Percentiles rank a stretch among this genome's conserved stretches.
Evolutionary conservation across 2,888 invertebrate species (phyloP).

Genomic region (Rotaria magnacalcarata): DNA sequence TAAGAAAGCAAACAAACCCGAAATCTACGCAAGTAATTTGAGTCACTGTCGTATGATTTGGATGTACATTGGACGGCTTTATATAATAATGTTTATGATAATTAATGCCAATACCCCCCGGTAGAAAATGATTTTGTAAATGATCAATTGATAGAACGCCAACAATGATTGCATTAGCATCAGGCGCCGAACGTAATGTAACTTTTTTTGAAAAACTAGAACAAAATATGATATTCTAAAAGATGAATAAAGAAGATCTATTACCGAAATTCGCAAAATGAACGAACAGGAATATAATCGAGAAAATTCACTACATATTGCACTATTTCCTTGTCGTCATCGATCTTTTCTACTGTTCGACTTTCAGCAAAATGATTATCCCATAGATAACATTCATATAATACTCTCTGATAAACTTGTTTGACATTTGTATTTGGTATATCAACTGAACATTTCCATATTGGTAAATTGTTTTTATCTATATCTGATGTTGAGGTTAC

Average conservation of each 20-base stretch:
- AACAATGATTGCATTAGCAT: background rate
- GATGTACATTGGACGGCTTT: background rate
- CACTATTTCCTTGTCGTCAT: slow-evolving; percentile 3
- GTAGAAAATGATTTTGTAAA: slow-evolving; percentile 34
- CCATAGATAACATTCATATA: background rate
- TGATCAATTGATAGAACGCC: slow-evolving; percentile 15
- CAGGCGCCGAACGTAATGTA: background rate
- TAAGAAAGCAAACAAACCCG: background rate
- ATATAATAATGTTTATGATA: slow-evolving; percentile 30
- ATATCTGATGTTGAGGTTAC: background rate
- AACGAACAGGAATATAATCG: slow-evolving; percentile 28
- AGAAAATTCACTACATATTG: slow-evolving; percentile 27
- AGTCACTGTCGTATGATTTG: background rate
- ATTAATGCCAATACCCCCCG: background rate
- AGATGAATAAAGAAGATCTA: background rate
- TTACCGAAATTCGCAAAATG: slow-evolving; percentile 35
- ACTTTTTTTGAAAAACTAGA: background rate
- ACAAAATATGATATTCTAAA: background rate
- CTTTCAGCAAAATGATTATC: background rate
- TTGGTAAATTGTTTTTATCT: background rate
- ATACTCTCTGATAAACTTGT: background rate
- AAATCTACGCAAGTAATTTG: background rate
- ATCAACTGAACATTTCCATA: slow-evolving; percentile 35
- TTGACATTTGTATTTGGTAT: slow-evolving; percentile 10
- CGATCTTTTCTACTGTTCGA: slow-evolving; percentile 28